These are phyloP conservation scores for Thalassaphorura encarpata DNA, from an alignment of 1,140 invertebrate genomes.

Conservation along the genomic window DNA sequence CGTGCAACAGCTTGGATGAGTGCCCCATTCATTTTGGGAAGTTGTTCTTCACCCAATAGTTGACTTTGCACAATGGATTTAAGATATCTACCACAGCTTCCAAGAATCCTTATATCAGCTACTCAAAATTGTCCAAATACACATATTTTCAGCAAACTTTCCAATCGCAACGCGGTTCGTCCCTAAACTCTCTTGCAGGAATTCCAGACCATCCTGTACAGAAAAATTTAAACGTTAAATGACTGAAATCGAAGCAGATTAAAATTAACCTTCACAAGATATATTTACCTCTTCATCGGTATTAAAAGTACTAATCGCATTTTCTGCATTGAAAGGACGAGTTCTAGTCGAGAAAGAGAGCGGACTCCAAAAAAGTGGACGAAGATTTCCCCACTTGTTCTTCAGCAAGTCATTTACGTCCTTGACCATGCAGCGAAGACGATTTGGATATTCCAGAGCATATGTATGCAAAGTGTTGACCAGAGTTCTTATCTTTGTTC, in stretches of 20 bases:
- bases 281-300: no score
- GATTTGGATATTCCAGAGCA: not conserved
- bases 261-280: no score
- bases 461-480: conserved; percentile 1
- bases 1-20: not conserved
- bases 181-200: not conserved
- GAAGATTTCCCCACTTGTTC: conserved; percentile 73
- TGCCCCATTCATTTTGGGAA: not conserved
- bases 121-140: not conserved
- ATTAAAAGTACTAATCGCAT: no score
- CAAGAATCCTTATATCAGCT: not conserved
- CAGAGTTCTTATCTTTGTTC: not conserved
- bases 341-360: no score
- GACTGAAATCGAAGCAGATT: not conserved
- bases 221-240: not conserved
- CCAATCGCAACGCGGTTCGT: not conserved
- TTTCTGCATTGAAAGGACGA: no score
- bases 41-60: not conserved
- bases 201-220: not conserved
- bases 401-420: conserved; percentile 81
- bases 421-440: conserved; percentile 9
- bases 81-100: not conserved
- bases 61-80: not conserved
- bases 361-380: conserved; percentile 37
- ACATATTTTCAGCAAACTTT: not conserved